Evolutionary conservation across 2,113 vertebrate species (phyloP), one percentile per base, ranked within the genome.

Genomic region (Drymodes brunneopygia): DNA sequence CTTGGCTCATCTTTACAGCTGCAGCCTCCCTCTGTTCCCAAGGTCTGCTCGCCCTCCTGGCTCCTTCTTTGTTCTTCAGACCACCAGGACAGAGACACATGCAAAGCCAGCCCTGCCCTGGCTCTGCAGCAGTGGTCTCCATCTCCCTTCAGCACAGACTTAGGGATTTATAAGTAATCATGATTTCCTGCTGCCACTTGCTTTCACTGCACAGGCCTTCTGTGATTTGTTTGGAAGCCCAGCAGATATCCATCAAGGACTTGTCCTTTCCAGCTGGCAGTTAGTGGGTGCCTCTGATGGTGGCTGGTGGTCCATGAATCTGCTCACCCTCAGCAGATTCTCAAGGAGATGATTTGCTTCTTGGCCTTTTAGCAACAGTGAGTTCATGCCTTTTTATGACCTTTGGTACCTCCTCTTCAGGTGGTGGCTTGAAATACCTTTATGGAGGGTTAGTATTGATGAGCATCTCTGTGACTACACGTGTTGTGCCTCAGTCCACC

Each of bases 51-150:
- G 0, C 54, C 66, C 87, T 96, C 70, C 66, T 94, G 86, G 48
- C 53, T 95, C 53, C 48, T 35, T 31, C 81, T 95, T 95, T 92
- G 79, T 92, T 96, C 90, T 96, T 85, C 75, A 90, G 94, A 93
- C 90, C 85, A 96, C 92, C 92, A 88, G 79, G 79, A 90, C 62
- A 66, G 67, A 92, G 81, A 75, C 87, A 93, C 53, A 71, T 33
- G 67, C 44, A 81, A 80, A 95, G 35, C 42, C 71, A 87, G 56
- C 81, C 53, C 48, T 85, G 35, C 64, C 62, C 57, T 64, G 53
- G 38, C 69, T 90, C 88, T 78, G 82, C 71, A 42, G 78, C 0
- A 14, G 88, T 94, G 81, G 74, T 90, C 90, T 90, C 71, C 35
- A 21, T 36, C 62, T 81, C 64, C 20, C 22, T 94, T 82, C n/a